phyloP scores from a whole-genome alignment of 2,797 vertebrate species.

The Micromesistius poutassou region DNA sequence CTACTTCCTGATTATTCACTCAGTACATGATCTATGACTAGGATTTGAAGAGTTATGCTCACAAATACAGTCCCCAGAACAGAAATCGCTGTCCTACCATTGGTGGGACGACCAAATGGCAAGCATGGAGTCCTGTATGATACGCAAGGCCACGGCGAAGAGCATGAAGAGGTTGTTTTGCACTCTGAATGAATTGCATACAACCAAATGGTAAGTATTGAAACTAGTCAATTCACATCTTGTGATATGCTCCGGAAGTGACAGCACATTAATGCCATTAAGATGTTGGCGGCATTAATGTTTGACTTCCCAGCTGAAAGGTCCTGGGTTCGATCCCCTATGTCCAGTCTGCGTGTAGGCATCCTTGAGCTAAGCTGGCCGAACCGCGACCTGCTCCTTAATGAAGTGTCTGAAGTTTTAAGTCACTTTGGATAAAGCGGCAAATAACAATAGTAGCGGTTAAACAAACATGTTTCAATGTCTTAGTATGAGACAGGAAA shows the following conservation, averaged over 20 bases:
- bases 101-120: slow-evolving; percentile 24
- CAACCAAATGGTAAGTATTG: slow-evolving; percentile 51
- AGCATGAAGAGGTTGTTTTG: slow-evolving; percentile 29
- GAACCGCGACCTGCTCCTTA: neutral
- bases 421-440: neutral
- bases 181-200: neutral
- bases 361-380: neutral
- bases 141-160: slow-evolving; percentile 12
- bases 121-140: slow-evolving; percentile 4
- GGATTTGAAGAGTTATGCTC: neutral
- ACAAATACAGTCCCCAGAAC: neutral
- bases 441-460: neutral
- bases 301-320: neutral
- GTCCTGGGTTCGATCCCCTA: neutral
- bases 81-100: slow-evolving; percentile 16
- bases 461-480: neutral
- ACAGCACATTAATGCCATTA: neutral
- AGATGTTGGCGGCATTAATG: neutral
- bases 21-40: neutral
- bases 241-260: neutral
- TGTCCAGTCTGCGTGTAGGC: neutral
- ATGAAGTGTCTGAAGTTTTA: neutral
- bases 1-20: neutral
- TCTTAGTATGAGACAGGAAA: neutral
- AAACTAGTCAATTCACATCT: slow-evolving; percentile 9